Evolutionary conservation across 1,140 invertebrate species (phyloP), one percentile per base, ranked within the genome.

Genomic region (Cataglyphis hispanica): DNA sequence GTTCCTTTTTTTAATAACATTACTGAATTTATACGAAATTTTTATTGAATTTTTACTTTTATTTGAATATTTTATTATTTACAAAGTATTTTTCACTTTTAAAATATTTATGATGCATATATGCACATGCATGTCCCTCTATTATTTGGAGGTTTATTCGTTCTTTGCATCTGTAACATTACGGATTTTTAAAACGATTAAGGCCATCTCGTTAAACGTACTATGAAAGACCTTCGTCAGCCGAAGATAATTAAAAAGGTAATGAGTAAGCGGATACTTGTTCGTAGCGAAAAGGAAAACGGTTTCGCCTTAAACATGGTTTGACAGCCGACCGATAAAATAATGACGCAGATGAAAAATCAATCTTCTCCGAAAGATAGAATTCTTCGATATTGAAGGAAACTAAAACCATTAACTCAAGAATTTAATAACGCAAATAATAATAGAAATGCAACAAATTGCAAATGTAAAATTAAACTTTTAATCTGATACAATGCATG

Each of bases 241-340:
- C 61, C 22, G 31, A 56, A 89, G 89, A 92, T 92, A 91, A 93
- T 93, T 92, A 92, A 92, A 92, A 92, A 93, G 91, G 83, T 93
- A 93, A 93, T 88, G 75, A 86, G 80, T 84, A 89, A 91, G 78
- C 63, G 84, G 85, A 91, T 89, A 90, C 64, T 85, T 75, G 34
- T 53, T 53, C 22, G 40, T 60, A 76, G 37, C 58, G 34, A 25
- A 50, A 27, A 19, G 22, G 64, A 83, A 53, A 86, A 72, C 67
- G 64, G 66, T 69, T 69, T 40, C 27, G 40, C 34, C 67, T 74
- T 84, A 43, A 64, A 83, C 64, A 43, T 22, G 66, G 22, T 74
- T 86, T 61, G 50, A 66, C 75, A 70, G 56, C 31, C 27, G n/a
- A 70, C 64, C 22, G 70, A 74, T 81, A 16, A 77, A 86, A 83